Evolutionary conservation across 2,113 vertebrate genomes (phyloP).

Genomic region (Pongo abelii): DNA sequence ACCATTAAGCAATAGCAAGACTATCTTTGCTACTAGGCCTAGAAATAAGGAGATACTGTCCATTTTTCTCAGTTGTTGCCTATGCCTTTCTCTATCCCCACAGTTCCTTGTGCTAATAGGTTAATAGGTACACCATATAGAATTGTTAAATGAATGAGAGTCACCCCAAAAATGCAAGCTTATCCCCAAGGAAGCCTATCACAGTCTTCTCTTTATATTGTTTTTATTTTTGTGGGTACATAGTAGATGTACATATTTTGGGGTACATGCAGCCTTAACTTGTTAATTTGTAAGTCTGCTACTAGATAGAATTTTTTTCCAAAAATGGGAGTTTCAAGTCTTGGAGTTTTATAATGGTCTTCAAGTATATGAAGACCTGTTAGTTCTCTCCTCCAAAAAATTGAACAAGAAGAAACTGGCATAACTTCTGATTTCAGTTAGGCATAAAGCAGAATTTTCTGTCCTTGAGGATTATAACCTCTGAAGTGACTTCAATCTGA

Average conservation of each 20-base stretch:
- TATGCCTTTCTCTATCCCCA: neutral
- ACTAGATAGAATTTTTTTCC: neutral
- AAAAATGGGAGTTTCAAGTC: neutral
- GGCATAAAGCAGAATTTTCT: neutral
- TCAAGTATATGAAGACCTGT: constrained; percentile 5
- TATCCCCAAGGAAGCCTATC: neutral
- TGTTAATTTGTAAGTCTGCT: neutral
- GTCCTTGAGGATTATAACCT: neutral
- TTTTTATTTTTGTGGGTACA: too few species aligned
- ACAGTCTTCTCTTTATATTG: neutral
- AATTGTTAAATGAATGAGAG: neutral
- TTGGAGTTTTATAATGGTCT: constrained; percentile 17
- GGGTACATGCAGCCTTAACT: neutral
- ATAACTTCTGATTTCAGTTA: neutral
- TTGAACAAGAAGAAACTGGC: neutral
- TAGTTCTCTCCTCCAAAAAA: constrained; percentile 23
- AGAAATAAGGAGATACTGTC: neutral
- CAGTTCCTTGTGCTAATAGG: neutral
- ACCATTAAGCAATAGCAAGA: neutral
- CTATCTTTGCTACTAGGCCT: neutral
- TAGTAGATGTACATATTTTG: too few species aligned
- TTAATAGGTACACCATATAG: neutral
- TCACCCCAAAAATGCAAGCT: neutral
- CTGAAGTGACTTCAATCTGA: neutral
- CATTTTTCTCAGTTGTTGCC: neutral